Evolutionary conservation across 2,888 invertebrate species (phyloP), one percentile per base, ranked within the genome.

Genomic region (Campoletis raptor): DNA sequence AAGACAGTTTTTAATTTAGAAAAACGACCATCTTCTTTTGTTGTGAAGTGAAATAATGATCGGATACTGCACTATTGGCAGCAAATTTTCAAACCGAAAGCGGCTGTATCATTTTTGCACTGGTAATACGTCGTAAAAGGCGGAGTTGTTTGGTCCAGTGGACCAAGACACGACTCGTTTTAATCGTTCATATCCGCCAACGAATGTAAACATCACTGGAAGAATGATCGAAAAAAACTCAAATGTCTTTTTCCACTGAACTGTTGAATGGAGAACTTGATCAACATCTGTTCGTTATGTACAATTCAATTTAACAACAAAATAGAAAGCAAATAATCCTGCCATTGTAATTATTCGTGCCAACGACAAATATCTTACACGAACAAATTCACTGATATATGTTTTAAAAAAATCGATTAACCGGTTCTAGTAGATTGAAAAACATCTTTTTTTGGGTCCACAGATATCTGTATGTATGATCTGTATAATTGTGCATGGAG

Each of bases 111-210:
- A 70, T 45, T 10, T 52, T 18, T 21, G 42, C n/a, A 42, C 9
- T n/a, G 30, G n/a, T 45, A 36, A 0, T 4, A 52, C 37, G 10
- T 8, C 30, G 52, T 36, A 18, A 36, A n/a, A 72, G 36, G 10
- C 48, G n/a, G n/a, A 72, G 52, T 8, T 30, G 36, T 36, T 52
- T 72, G 72, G 36, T 72, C n/a, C 45, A 21, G 48, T 48, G 7
- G 24, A 48, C 70, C 30, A 9, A 36, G 24, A 70, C 18, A 9
- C 36, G 36, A 70, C 18, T 48, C 48, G 24, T 30, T 70, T 52
- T 9, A 30, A 45, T 48, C 48, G 15, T 45, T 70, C 30, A 3
- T 30, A 24, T 15, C 42, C 42, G 10, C 15, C 67, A 42, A 24
- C 45, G 24, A 24, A 45, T 70, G 24, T 24, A 7, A 45, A 6